Evolutionary conservation across 2,113 vertebrate genomes (phyloP), one percentile per base, ranked within the genome.

Genomic region (Cygnus buccinator): DNA sequence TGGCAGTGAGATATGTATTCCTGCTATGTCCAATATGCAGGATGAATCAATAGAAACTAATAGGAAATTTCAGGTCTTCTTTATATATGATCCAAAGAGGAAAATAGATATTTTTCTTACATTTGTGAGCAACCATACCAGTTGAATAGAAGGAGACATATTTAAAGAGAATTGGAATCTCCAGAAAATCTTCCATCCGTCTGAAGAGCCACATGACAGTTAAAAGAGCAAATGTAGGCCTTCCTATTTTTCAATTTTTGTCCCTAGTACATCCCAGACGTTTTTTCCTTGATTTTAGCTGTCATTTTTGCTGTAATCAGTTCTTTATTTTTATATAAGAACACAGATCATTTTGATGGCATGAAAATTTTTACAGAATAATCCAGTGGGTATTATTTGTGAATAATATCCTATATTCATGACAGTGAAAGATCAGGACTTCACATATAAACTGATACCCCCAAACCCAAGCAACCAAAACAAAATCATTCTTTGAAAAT

Each of bases 21-120:
- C 54, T 31, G 10, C 3, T n/a, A 9, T 28, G 9, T 31, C 66
- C 14, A 37, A 16, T 8, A 29, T 0, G 0, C 10, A 54, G 20
- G 20, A 46, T 44, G 35, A 89, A 50, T n/a, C 19, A 74, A 28
- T 13, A 61, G 68, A 87, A 89, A 58, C 16, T 9, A 65, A 33
- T 29, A 71, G 59, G 4, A 25, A 18, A 29, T 43, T 85, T 70
- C 50, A 80, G 4, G 13, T 48, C 12, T n/a, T 41, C 3, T 79
- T 70, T 65, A 23, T 31, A 1, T 9, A 57, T 35, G 54, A 52
- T 17, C 6, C 22, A 57, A 80, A 89, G 43, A 74, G 20, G 29
- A 78, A 71, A 66, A 54, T 0, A 37, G 2, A 9, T 20, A 37
- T 39, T 26, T 76, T 84, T 80, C 15, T 57, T 82, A 20, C 3